phyloP scores from a whole-genome alignment of 2,888 invertebrate genomes.

The Stenoptilia bipunctidactyla region DNA sequence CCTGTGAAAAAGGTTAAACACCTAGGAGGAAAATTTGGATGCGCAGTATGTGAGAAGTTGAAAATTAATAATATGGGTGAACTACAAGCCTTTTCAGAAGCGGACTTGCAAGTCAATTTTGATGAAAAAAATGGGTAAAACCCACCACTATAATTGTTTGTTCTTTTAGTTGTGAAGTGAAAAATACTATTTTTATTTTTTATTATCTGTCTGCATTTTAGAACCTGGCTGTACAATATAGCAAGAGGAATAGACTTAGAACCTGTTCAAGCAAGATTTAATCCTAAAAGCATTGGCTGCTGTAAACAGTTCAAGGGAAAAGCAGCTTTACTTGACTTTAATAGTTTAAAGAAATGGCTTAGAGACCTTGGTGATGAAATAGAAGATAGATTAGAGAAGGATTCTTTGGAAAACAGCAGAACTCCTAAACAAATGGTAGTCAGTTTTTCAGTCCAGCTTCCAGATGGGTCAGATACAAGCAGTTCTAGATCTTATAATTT shows the following conservation, averaged over 20 bases:
- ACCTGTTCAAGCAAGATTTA: conserved; percentile 84
- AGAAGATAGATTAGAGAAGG: conserved; percentile 84
- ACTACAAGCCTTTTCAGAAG: conserved; percentile 77
- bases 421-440: conserved; percentile 84
- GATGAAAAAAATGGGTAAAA: conserved; percentile 89
- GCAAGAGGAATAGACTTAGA: conserved; percentile 90
- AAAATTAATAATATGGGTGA: conserved; percentile 84
- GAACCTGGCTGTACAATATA: conserved; percentile 87
- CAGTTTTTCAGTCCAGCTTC: conserved; percentile 73
- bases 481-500: conserved; percentile 76
- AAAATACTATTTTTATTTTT: not conserved
- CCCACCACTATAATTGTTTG: no score
- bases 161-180: no score
- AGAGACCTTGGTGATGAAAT: conserved; percentile 85
- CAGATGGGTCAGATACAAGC: conserved; percentile 66
- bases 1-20: conserved; percentile 89
- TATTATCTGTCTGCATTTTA: conserved; percentile 29
- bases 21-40: conserved; percentile 95
- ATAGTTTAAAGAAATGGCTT: conserved; percentile 84
- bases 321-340: conserved; percentile 75
- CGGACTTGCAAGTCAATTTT: conserved; percentile 78
- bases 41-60: conserved; percentile 79
- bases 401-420: conserved; percentile 84
- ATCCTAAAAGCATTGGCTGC: conserved; percentile 95
- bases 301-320: conserved; percentile 94